Evolutionary conservation across 2,113 vertebrate species (phyloP).

Genomic region (Sceloporus undulatus): DNA sequence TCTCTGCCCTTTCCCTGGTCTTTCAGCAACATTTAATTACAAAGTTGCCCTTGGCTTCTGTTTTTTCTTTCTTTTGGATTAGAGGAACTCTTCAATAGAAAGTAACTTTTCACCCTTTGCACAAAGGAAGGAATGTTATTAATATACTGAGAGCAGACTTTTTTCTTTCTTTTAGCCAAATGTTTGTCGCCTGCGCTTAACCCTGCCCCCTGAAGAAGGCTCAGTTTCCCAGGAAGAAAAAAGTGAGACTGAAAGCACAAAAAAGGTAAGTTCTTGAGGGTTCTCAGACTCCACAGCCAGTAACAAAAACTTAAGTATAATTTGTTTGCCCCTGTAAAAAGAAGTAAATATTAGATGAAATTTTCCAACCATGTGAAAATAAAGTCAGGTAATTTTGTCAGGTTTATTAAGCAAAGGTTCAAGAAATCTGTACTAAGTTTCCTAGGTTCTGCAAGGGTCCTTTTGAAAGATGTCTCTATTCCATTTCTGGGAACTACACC

Average conservation of each 20-base stretch:
- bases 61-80: background rate
- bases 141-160: conserved; percentile 21
- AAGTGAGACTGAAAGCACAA: conserved; percentile 74
- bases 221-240: conserved; percentile 72
- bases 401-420: background rate
- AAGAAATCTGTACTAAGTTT: background rate
- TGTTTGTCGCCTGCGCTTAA: conserved; percentile 89
- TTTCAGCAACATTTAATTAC: background rate
- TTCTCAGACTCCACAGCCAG: background rate
- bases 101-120: background rate
- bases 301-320: background rate
- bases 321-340: background rate
- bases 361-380: background rate
- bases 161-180: conserved; percentile 80
- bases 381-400: background rate
- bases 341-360: background rate
- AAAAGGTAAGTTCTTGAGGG: conserved; percentile 78
- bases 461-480: no score
- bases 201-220: conserved; percentile 83
- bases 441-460: background rate
- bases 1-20: background rate
- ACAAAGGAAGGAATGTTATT: background rate
- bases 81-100: background rate
- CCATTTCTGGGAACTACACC: no score
- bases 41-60: background rate